phyloP scores from a whole-genome alignment of 2,113 vertebrate species.

The Heloderma charlesbogerti region DNA sequence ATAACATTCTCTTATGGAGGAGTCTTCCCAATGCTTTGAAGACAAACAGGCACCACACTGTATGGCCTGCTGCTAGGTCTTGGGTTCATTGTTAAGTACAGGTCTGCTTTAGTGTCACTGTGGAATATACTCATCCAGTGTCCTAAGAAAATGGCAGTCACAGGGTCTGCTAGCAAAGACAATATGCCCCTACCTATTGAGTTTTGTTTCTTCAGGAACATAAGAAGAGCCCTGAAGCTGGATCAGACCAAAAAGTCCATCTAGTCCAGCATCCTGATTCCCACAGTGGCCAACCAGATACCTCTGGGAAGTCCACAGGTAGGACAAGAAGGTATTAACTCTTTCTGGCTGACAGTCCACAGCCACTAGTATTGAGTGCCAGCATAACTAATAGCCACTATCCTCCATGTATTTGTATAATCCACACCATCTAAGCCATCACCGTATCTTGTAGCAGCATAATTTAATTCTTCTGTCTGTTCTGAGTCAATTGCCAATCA shows the following conservation, averaged over 20 bases:
- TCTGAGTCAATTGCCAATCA: not conserved
- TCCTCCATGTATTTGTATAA: not conserved
- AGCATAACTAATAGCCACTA: not conserved
- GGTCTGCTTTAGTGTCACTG: not conserved
- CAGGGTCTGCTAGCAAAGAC: not conserved
- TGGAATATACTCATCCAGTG: not conserved
- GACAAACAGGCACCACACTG: not conserved
- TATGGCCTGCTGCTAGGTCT: not conserved
- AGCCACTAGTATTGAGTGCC: not conserved
- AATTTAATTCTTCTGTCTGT: not conserved
- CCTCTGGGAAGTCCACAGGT: not conserved
- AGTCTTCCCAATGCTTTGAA: too few species aligned
- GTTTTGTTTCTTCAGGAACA: not conserved
- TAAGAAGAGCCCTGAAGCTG: not conserved
- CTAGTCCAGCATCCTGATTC: not conserved
- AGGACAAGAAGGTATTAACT: not conserved
- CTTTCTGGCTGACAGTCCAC: not conserved
- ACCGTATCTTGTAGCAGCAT: not conserved
- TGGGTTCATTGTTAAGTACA: not conserved
- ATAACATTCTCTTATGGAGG: not conserved
- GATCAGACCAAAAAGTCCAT: not conserved
- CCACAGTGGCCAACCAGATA: not conserved
- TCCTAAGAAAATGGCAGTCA: not conserved
- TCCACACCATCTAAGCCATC: not conserved
- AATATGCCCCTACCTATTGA: not conserved